Percentiles rank a stretch among this genome's conserved stretches.
Evolutionary conservation across 2,113 vertebrate species (phyloP).

Genomic region (Callochromis pleurospilus): DNA sequence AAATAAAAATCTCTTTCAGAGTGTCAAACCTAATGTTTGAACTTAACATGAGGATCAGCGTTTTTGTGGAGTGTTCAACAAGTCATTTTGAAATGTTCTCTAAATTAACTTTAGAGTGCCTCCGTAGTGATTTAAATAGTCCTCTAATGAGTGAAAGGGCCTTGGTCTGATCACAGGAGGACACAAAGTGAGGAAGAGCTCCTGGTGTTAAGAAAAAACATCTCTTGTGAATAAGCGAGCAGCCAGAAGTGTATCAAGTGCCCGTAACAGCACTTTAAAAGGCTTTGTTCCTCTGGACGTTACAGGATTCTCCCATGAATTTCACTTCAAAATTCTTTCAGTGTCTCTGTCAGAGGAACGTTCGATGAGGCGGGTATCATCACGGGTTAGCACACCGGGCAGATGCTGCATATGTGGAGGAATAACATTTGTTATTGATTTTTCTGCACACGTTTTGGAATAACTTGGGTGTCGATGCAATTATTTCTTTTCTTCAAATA

Average conservation of each 20-base stretch:
- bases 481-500: not conserved
- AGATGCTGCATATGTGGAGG: not conserved
- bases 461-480: not conserved
- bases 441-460: not conserved
- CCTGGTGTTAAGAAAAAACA: not conserved
- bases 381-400: not conserved
- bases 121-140: not conserved
- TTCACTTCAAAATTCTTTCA: not conserved
- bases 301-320: not conserved
- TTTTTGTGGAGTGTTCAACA: not conserved
- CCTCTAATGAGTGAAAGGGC: not conserved
- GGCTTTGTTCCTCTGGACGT: not conserved
- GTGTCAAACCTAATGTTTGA: not conserved
- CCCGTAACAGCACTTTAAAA: not conserved
- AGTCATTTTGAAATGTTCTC: not conserved
- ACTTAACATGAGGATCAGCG: not conserved
- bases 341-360: not conserved
- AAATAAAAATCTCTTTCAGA: not conserved
- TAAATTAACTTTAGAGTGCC: not conserved
- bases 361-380: not conserved
- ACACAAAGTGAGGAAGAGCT: not conserved
- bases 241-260: not conserved
- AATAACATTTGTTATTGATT: not conserved
- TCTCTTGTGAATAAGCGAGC: not conserved
- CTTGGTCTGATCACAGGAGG: not conserved